A percentile compares a stretch with the other conserved stretches of the same genome.
Evolutionary conservation across 2,797 vertebrate species (phyloP).

Genomic region (Ctenosaura bakeri): DNA sequence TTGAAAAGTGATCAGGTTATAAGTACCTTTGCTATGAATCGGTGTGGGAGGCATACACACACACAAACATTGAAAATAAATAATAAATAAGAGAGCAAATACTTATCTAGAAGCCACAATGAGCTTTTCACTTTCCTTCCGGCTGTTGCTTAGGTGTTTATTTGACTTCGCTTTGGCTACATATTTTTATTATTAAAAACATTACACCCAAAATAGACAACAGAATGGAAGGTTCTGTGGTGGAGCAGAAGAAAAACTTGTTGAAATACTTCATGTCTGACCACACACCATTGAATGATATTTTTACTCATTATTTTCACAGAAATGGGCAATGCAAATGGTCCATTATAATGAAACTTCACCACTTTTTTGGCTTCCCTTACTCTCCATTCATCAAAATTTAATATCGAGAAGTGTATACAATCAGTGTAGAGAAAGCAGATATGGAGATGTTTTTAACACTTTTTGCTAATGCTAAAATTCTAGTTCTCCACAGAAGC

Average conservation of each 20-base stretch:
- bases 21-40: conserved; percentile 51
- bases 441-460: neutral
- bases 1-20: conserved; percentile 66
- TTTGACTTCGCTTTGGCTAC: conserved; percentile 59
- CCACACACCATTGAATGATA: conserved; percentile 54
- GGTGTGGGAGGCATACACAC: conserved; percentile 48
- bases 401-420: neutral
- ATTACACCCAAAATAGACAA: neutral
- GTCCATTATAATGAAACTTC: neutral
- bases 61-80: conserved; percentile 54
- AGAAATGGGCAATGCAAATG: neutral
- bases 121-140: conserved; percentile 63
- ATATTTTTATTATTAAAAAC: conserved; percentile 65
- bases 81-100: conserved; percentile 64
- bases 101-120: conserved; percentile 56
- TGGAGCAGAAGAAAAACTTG: conserved; percentile 64
- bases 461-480: neutral
- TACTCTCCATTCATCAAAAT: neutral
- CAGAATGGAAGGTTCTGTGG: conserved; percentile 47
- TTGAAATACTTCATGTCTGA: conserved; percentile 37
- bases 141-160: conserved; percentile 53
- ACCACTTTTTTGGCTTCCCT: neutral
- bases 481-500: neutral
- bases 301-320: conserved; percentile 13
- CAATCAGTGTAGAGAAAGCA: neutral